A percentile compares a stretch with the other conserved stretches of the same genome.
phyloP scores from a whole-genome alignment of 2,113 vertebrate genomes.

The Phrynocephalus versicolor region DNA sequence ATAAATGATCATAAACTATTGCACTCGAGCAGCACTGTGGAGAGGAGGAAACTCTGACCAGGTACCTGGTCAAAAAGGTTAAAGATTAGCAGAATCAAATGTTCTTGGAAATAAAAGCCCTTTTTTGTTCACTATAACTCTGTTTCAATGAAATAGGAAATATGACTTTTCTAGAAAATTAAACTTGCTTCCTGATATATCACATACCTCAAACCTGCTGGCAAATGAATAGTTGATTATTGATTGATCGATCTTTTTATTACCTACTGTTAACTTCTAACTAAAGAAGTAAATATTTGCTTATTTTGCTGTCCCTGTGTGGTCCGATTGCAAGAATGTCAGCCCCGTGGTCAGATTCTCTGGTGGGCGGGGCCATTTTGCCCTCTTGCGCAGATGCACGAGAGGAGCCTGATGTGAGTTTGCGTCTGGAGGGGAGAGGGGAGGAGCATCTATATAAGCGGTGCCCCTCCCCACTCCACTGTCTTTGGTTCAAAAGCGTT shows the following conservation, averaged over 20 bases:
- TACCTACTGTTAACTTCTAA: neutral
- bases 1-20: neutral
- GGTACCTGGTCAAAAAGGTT: neutral
- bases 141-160: neutral
- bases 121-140: neutral
- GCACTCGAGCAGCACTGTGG: neutral
- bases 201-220: neutral
- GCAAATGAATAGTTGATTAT: neutral
- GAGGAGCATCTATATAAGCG: no score
- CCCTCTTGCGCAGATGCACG: no score
- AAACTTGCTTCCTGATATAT: neutral
- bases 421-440: no score
- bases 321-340: no score
- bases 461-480: no score
- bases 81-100: neutral
- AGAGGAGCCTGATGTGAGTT: no score
- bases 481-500: no score
- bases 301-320: no score
- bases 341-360: no score
- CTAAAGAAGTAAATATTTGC: no score
- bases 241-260: neutral
- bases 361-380: no score
- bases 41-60: neutral
- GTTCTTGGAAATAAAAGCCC: constrained; percentile 6
- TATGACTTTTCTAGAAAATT: neutral